Evolutionary conservation across 2,797 vertebrate genomes (phyloP).

Genomic region (Hyperoplus immaculatus): DNA sequence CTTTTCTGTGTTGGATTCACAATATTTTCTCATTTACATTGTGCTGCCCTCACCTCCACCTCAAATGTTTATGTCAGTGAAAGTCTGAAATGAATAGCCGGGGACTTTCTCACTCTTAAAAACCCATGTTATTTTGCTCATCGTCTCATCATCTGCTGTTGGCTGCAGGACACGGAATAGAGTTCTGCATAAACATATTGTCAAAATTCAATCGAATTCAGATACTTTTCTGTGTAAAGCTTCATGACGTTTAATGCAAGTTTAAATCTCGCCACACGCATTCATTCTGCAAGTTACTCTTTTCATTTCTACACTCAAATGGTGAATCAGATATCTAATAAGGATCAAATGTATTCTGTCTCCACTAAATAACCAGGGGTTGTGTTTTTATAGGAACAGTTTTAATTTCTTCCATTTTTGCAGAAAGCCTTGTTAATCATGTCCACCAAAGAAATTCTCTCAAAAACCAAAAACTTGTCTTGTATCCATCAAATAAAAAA

Average conservation of each 20-base stretch:
- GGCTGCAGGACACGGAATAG: conserved; percentile 10
- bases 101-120: conserved; percentile 79
- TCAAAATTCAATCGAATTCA: conserved; percentile 35
- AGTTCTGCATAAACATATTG: conserved; percentile 41
- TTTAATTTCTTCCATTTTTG: conserved; percentile 15
- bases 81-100: conserved; percentile 83
- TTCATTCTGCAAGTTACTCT: neutral
- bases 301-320: neutral
- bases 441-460: neutral
- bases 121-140: conserved; percentile 70
- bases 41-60: conserved; percentile 63
- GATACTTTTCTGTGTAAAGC: neutral
- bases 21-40: conserved; percentile 76
- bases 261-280: neutral
- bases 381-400: neutral
- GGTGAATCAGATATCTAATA: neutral
- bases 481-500: conserved; percentile 22
- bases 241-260: neutral
- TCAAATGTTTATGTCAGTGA: conserved; percentile 68
- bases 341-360: neutral
- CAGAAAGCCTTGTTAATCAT: neutral
- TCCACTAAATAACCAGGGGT: neutral
- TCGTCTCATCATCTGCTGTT: conserved; percentile 39
- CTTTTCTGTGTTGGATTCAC: conserved; percentile 71
- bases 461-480: conserved; percentile 37